Evolutionary conservation across 1,140 invertebrate genomes (phyloP), one percentile per base, ranked within the genome.

Genomic region (Nebria ingens): DNA sequence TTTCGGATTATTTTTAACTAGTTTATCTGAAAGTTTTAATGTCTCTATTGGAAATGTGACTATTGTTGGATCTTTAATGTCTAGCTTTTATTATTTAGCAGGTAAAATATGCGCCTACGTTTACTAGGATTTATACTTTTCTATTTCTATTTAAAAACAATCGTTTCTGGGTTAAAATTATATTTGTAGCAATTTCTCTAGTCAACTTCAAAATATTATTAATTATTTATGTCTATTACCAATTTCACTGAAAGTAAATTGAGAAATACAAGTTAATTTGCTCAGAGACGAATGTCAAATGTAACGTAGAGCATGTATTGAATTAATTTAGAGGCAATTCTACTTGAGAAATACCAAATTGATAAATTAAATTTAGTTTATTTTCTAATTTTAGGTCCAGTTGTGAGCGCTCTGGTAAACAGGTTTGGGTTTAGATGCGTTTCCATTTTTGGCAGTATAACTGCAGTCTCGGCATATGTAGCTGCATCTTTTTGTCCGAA

Each of bases 371-470:
- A n/a, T n/a, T n/a, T n/a, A n/a, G n/a, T n/a, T n/a, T n/a, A n/a
- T n/a, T n/a, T 40, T 9, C 55, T 54, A 56, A 58, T 68, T 72
- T 61, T 67, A 84, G 89, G 87, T 25, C 90, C 90, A 1, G 71
- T 92, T 59, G 85, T 86, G 6, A 86, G 85, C 60, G 81, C 83
- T 1, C 68, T 91, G 38, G 72, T 77, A 42, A 89, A 89, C 62
- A 70, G 77, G 22, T 89, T 80, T 68, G 87, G 87, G 9, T 89
- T 89, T 67, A 73, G 88, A 56, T 68, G 74, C 1, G 82, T 87
- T 9, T 77, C 79, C 0, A 82, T 91, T 56, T 64, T 78, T 13
- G 90, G 89, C 58, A n/a, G 25, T 34, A 6, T 34, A n/a, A 9
- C n/a, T 9, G 25, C 25, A 9, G 25, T 6, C 6, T 34, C 25